Conservation (phyloP, 53 echinoderm and acorn worm species). For the Echinometra lucunter region DNA sequence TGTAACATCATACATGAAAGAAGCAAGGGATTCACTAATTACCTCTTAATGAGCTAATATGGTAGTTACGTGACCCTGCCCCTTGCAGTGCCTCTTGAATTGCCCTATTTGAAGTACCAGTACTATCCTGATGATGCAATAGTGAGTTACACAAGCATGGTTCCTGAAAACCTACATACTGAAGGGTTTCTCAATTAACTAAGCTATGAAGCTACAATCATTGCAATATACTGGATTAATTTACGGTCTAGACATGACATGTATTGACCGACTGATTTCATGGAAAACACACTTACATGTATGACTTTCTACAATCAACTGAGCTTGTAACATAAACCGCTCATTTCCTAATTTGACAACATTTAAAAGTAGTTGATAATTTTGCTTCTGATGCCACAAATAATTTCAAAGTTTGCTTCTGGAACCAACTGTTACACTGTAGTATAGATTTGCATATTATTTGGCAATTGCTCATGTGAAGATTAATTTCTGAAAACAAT, state of each 20-base stretch:
- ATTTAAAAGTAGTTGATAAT: not conserved
- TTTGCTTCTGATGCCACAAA: not conserved
- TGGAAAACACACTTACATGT: not conserved
- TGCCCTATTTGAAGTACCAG: not conserved
- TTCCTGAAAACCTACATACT: not conserved
- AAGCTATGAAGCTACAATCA: not conserved
- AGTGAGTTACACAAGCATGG: not conserved
- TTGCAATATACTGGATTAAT: slow-evolving; percentile 11
- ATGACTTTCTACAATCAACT: not conserved
- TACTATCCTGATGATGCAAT: not conserved
- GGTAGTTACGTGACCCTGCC: not conserved
- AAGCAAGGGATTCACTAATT: not conserved
- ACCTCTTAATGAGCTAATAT: not conserved
- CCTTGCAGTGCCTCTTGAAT: not conserved
- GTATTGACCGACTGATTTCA: not conserved
- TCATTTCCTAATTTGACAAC: not conserved
- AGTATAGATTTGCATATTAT: too few relatives aligned
- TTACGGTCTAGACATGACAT: slow-evolving; percentile 1
- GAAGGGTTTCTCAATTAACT: not conserved
- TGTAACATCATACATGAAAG: not conserved
- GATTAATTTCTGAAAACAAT: too few relatives aligned
- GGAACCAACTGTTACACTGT: too few relatives aligned
- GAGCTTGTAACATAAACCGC: not conserved
- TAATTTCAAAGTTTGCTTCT: not conserved
- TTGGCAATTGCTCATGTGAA: not conserved